Percentiles rank a stretch among this genome's conserved stretches.
Evolutionary conservation across 1,140 invertebrate species (phyloP).

Genomic region (Drosophila pandora): DNA sequence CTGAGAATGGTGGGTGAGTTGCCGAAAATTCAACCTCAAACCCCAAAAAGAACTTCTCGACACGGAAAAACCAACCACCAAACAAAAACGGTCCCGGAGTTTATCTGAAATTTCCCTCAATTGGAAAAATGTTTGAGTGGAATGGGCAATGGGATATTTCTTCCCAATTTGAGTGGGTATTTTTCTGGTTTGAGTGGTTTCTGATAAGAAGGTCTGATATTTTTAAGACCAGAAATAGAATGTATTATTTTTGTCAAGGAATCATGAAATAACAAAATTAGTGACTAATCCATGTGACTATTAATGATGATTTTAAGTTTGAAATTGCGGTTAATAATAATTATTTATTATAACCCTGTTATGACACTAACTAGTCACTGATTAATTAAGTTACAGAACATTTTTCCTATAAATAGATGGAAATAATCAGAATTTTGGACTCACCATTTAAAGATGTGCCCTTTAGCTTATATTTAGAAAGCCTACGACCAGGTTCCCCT

Average conservation of each 20-base stretch:
- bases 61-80: conserved; percentile 64
- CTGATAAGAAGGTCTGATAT: background rate
- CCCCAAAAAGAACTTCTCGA: conserved; percentile 36
- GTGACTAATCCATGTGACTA: background rate
- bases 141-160: conserved; percentile 20
- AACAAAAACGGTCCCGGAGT: conserved; percentile 27
- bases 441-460: background rate
- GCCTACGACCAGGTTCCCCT: conserved; percentile 20
- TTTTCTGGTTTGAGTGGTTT: background rate
- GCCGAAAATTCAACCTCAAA: conserved; percentile 64
- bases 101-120: conserved; percentile 62
- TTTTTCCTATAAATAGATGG: too few species aligned
- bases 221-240: too few species aligned
- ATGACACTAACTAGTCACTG: too few species aligned
- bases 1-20: conserved; percentile 80
- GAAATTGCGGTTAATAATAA: too few species aligned
- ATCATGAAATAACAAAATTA: background rate
- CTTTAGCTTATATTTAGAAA: conserved; percentile 9
- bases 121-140: conserved; percentile 57
- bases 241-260: background rate
- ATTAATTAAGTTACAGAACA: too few species aligned
- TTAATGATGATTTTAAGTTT: background rate
- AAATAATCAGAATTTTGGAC: background rate
- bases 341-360: too few species aligned
- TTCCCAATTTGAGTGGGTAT: conserved; percentile 36